Percentiles rank a stretch among this genome's conserved stretches.
These are phyloP conservation scores for Spilosoma lubricipeda DNA, from an alignment of 2,888 invertebrate genomes.

Conservation along the genomic window DNA sequence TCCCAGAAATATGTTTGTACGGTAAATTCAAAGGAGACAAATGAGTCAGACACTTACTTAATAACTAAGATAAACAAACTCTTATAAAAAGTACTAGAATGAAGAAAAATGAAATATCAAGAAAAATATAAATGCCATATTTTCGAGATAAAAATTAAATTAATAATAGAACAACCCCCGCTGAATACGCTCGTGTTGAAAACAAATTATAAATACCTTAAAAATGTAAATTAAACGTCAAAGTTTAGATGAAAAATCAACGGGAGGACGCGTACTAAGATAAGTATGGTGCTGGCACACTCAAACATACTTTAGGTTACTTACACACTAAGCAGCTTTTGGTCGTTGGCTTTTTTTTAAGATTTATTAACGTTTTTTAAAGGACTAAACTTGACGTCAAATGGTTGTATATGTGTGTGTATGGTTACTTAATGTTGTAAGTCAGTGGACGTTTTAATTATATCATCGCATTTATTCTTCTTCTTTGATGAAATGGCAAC, in stretches of 20 bases:
- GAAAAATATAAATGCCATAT: background rate
- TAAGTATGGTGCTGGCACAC: conserved; percentile 32
- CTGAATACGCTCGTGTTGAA: conserved; percentile 30
- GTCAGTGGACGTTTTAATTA: background rate
- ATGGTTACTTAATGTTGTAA: too few species aligned
- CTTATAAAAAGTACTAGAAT: background rate
- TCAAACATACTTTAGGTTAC: conserved; percentile 8
- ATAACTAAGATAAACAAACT: background rate
- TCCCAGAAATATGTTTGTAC: background rate
- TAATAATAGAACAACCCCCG: background rate
- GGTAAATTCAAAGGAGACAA: background rate
- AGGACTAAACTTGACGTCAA: too few species aligned
- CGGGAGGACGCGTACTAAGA: conserved; percentile 29
- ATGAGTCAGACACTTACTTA: background rate
- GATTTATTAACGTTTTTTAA: too few species aligned
- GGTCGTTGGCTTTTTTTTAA: background rate
- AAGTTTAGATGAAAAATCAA: conserved; percentile 54
- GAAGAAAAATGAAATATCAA: too few species aligned
- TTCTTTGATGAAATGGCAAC: too few species aligned
- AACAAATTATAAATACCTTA: conserved; percentile 30
- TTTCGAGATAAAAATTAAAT: conserved; percentile 8
- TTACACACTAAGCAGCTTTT: conserved; percentile 1
- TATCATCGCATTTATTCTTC: background rate
- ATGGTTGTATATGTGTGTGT: too few species aligned
- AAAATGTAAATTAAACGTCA: conserved; percentile 52